These are phyloP conservation scores for Drosophila colorata DNA, from an alignment of 2,888 invertebrate genomes.

Conservation along the genomic window DNA sequence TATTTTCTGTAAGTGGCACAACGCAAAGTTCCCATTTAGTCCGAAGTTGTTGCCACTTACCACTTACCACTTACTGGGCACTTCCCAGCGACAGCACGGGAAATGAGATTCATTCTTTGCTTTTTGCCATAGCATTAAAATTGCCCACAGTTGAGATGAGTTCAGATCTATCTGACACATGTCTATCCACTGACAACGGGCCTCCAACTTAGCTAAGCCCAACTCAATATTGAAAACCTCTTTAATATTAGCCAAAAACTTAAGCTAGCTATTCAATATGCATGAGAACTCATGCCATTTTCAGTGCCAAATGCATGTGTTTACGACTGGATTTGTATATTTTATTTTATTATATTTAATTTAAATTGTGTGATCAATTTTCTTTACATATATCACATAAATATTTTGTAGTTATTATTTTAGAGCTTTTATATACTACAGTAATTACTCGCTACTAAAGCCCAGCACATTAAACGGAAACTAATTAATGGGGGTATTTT, in stretches of 20 bases:
- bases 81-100: conserved; percentile 67
- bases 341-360: not conserved
- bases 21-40: conserved; percentile 72
- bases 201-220: not conserved
- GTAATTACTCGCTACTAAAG: not conserved
- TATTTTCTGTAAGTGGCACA: conserved; percentile 78
- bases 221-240: not conserved
- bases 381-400: not conserved
- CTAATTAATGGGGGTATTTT: conserved; percentile 22
- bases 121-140: conserved; percentile 48
- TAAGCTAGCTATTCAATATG: not conserved
- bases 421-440: not conserved
- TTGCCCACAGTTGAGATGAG: conserved; percentile 26
- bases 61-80: conserved; percentile 46
- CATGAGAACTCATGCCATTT: conserved; percentile 1
- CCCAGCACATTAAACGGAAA: conserved; percentile 4
- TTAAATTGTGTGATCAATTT: not conserved
- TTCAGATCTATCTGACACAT: conserved; percentile 1
- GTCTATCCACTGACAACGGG: not conserved
- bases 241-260: not conserved
- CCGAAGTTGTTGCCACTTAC: conserved; percentile 56
- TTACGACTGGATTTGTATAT: not conserved
- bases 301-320: conserved; percentile 1
- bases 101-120: conserved; percentile 71
- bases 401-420: not conserved